These are phyloP conservation scores for Andrena flavipes DNA, from an alignment of 2,888 invertebrate genomes.

Conservation along the genomic window DNA sequence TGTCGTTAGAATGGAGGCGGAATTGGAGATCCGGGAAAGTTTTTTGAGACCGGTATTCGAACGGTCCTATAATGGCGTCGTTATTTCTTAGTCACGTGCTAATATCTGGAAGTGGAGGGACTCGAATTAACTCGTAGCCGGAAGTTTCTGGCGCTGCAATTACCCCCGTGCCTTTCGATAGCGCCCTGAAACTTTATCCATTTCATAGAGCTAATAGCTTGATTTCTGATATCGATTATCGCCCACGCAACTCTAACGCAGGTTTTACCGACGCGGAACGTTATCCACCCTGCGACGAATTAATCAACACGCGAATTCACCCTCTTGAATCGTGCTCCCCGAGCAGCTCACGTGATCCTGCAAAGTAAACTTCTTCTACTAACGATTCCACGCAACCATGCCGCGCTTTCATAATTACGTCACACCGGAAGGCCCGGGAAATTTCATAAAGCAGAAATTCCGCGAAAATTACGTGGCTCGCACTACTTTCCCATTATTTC, in stretches of 20 bases:
- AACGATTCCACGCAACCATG: not conserved
- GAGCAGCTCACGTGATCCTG: not conserved
- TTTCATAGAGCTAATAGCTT: conserved; percentile 42
- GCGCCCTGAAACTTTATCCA: conserved; percentile 42
- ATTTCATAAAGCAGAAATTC: too few species aligned
- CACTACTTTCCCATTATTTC: too few species aligned
- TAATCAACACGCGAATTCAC: conserved; percentile 7
- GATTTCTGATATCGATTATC: conserved; percentile 46
- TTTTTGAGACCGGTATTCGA: not conserved
- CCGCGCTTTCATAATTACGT: too few species aligned
- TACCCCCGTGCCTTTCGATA: conserved; percentile 21
- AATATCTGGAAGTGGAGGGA: conserved; percentile 14
- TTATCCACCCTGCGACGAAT: not conserved
- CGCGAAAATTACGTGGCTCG: too few species aligned
- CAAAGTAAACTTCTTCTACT: not conserved
- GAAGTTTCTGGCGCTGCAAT: conserved; percentile 36
- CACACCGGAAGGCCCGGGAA: too few species aligned
- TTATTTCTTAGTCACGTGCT: conserved; percentile 24
- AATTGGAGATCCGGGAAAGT: not conserved
- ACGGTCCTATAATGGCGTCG: conserved; percentile 10
- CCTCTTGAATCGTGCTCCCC: not conserved
- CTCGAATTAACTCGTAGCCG: conserved; percentile 30
- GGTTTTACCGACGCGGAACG: not conserved
- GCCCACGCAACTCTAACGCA: conserved; percentile 14
- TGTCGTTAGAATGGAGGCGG: not conserved